Conservation (phyloP, 2,888 invertebrate species). For the Drosophila nigritarsus region DNA sequence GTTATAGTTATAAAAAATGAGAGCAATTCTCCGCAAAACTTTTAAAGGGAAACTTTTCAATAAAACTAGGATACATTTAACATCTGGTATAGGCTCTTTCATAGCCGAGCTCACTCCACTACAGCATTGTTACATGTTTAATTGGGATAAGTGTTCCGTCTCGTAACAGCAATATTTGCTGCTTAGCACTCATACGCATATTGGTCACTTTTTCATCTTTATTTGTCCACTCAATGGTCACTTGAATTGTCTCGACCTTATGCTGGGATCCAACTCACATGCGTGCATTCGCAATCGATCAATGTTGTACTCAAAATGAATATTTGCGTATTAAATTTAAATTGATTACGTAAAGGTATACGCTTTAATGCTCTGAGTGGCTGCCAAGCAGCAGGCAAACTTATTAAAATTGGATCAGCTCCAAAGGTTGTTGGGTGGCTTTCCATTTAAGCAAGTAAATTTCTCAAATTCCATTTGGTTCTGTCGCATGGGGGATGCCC, state of each 20-base stretch:
- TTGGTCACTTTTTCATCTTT: neutral
- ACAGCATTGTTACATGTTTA: neutral
- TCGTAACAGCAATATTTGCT: neutral
- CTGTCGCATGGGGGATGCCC: constrained; percentile 3
- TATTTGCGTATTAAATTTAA: constrained; percentile 18
- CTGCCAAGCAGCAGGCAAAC: constrained; percentile 26
- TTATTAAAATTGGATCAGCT: constrained; percentile 47
- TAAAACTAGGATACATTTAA: neutral
- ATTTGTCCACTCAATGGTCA: neutral
- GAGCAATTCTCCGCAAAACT: neutral
- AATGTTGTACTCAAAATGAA: constrained; percentile 3
- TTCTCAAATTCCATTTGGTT: constrained; percentile 31
- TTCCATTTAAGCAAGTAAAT: constrained; percentile 31
- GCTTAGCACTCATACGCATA: neutral
- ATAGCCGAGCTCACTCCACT: neutral
- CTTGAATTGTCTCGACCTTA: neutral
- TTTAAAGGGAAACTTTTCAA: neutral
- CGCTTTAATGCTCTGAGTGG: constrained; percentile 22
- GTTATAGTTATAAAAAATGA: neutral
- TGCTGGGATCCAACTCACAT: neutral
- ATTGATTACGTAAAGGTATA: constrained; percentile 15
- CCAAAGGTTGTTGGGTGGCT: constrained; percentile 28
- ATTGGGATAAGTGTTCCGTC: neutral
- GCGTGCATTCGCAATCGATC: constrained; percentile 1
- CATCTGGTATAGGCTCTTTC: neutral